These are phyloP conservation scores for Mylabris phalerata DNA, from an alignment of 1,140 invertebrate species.

Conservation along the genomic window DNA sequence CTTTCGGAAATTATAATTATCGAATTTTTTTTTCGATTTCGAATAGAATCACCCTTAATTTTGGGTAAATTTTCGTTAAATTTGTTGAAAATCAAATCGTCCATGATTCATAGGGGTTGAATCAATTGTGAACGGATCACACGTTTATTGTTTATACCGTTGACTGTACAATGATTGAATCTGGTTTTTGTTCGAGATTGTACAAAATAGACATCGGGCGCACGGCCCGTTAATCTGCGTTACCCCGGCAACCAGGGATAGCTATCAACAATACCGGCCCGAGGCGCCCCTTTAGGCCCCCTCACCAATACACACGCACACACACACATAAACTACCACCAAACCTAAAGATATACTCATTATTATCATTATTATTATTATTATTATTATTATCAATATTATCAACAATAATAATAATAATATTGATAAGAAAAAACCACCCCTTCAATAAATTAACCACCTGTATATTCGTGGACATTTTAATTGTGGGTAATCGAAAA, in stretches of 20 bases:
- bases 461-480: too few species aligned
- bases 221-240: slow-evolving; percentile 43
- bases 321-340: not conserved
- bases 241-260: slow-evolving; percentile 42
- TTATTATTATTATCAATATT: too few species aligned
- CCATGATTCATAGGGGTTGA: not conserved
- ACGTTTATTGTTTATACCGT: slow-evolving; percentile 2
- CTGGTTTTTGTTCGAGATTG: slow-evolving; percentile 31
- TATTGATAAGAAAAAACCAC: too few species aligned
- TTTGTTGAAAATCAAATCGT: too few species aligned
- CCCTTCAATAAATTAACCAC: too few species aligned
- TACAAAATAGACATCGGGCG: slow-evolving; percentile 45
- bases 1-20: too few species aligned
- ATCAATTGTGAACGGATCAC: slow-evolving; percentile 22
- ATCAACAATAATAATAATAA: too few species aligned
- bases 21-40: too few species aligned
- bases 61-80: too few species aligned
- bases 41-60: too few species aligned
- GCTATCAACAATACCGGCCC: slow-evolving; percentile 43
- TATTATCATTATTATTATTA: too few species aligned
- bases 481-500: too few species aligned
- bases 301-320: slow-evolving; percentile 4
- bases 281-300: slow-evolving; percentile 22
- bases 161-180: slow-evolving; percentile 43
- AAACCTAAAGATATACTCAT: not conserved